Conservation (phyloP, 2,888 invertebrate species). For the Cheilosia scutellata region DNA sequence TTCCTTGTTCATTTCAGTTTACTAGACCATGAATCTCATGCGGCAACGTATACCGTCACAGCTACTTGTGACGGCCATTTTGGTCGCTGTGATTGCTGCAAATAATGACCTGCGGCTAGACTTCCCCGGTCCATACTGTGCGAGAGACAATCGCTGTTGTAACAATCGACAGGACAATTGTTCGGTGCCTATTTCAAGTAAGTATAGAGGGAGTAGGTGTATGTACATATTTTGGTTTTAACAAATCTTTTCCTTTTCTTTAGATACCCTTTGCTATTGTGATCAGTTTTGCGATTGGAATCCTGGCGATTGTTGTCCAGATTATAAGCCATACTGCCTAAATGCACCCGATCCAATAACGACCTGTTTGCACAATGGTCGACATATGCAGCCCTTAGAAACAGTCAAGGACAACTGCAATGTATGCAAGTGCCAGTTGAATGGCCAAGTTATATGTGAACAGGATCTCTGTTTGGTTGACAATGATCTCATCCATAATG, state of each 20-base stretch:
- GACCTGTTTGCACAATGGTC: conserved; percentile 85
- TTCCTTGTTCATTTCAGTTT: conserved; percentile 30
- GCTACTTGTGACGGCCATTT: conserved; percentile 53
- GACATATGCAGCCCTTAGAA: conserved; percentile 85
- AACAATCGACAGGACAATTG: conserved; percentile 91
- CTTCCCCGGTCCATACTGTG: conserved; percentile 83
- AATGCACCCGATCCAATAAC: conserved; percentile 82
- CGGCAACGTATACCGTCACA: conserved; percentile 57
- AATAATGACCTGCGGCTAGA: conserved; percentile 80
- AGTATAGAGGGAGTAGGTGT: conserved; percentile 72
- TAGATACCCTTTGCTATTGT: conserved; percentile 96
- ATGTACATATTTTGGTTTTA: background rate
- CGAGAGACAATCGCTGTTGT: conserved; percentile 87
- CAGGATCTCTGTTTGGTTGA: conserved; percentile 91
- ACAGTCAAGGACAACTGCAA: conserved; percentile 89
- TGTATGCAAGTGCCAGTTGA: conserved; percentile 86
- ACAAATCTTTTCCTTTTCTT: background rate
- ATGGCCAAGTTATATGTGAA: conserved; percentile 86
- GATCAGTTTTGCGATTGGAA: conserved; percentile 95
- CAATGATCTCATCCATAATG: conserved; percentile 87
- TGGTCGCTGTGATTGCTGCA: conserved; percentile 77
- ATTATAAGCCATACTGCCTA: conserved; percentile 91
- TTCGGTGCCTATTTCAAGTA: conserved; percentile 90
- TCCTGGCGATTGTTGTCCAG: conserved; percentile 95
- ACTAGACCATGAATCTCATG: conserved; percentile 66